Evolutionary conservation across 1,140 invertebrate genomes (phyloP), one percentile per base, ranked within the genome.

Genomic region (Hyles euphorbiae): DNA sequence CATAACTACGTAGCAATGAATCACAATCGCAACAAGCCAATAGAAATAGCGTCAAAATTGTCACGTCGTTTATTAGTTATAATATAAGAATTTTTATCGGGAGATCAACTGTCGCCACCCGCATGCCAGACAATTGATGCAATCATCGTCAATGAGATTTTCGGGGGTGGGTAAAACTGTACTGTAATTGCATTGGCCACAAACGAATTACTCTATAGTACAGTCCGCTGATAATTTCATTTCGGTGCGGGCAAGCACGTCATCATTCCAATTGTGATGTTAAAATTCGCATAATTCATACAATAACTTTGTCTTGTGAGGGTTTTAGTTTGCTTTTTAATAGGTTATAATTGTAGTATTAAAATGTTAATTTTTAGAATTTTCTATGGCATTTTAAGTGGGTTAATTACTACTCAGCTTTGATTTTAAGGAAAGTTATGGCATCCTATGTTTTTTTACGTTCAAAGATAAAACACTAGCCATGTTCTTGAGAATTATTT

Each of bases 71-170:
- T 74, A 73, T 78, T 60, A 56, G 74, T 78, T 78, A 76, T 76
- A 68, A 75, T 65, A 73, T 74, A 67, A 72, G 67, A 76, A 81
- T 81, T 77, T 79, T 80, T 78, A 72, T 76, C 61, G 32, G 10
- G 68, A 57, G 71, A 74, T 71, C 74, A 85, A 83, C 80, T 78
- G 81, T 77, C 46, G 72, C 61, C 80, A 78, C 83, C 85, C 85
- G 85, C 85, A 88, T 88, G 67, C 65, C 61, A 76, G 70, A 87
- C 85, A 88, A 88, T 88, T 88, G 83, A 77, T 74, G 81, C 82
- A 88, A 88, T 88, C 82, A 87, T 82, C 77, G 71, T 60, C 79
- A 84, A 87, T 78, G 83, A 84, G 79, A 88, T 88, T 86, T 88
- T 73, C 32, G 45, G 79, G 81, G 78, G 78, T 73, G 76, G 71